A percentile compares a stretch with the other conserved stretches of the same genome.
phyloP scores from a whole-genome alignment of 2,888 invertebrate species.

The Molorchus minor region DNA sequence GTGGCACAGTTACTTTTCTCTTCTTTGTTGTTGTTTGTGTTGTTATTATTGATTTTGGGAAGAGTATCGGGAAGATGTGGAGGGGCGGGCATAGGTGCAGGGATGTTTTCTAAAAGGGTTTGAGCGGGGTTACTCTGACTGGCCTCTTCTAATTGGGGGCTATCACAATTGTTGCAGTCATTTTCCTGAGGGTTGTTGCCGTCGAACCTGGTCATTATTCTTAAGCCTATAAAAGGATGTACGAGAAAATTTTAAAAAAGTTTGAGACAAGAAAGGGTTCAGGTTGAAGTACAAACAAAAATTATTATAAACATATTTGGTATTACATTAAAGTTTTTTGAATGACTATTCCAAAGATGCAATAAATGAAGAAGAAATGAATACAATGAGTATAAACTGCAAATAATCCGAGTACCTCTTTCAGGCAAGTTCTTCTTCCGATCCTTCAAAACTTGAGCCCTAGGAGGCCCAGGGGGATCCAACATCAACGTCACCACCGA shows the following conservation, averaged over 20 bases:
- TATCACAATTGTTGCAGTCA: conserved; percentile 32
- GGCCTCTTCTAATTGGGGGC: conserved; percentile 16
- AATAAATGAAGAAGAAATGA: too few species aligned
- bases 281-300: neutral
- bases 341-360: too few species aligned
- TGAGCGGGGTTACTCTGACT: conserved; percentile 15
- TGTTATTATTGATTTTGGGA: conserved; percentile 1
- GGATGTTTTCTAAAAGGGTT: conserved; percentile 24
- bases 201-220: conserved; percentile 57
- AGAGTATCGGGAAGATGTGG: conserved; percentile 5
- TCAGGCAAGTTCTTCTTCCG: conserved; percentile 52
- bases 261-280: neutral
- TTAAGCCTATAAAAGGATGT: conserved; percentile 49
- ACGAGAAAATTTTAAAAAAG: conserved; percentile 30
- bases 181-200: conserved; percentile 39
- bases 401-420: too few species aligned
- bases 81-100: conserved; percentile 17
- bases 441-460: conserved; percentile 69
- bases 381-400: too few species aligned
- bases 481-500: conserved; percentile 92
- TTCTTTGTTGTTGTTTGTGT: conserved; percentile 28
- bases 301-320: too few species aligned
- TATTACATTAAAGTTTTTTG: too few species aligned
- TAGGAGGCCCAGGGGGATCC: conserved; percentile 86
- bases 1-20: conserved; percentile 26